Evolutionary conservation across 2,113 vertebrate genomes (phyloP), one percentile per base, ranked within the genome.

Genomic region (Alligator mississippiensis): DNA sequence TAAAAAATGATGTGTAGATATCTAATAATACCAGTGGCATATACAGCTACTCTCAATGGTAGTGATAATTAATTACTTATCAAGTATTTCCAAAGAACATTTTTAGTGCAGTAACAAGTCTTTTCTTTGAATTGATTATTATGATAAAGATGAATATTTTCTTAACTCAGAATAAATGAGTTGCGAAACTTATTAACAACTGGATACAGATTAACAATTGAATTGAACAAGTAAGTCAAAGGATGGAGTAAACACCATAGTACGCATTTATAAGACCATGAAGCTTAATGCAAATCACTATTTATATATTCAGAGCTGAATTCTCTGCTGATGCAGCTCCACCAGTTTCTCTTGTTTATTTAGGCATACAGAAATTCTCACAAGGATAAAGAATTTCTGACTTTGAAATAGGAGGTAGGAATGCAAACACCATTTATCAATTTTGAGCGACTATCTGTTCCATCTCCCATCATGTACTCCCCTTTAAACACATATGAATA

Each of bases 51-150:
- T 91, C 90, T 88, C 90, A 87, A 86, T 6, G 85, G 47, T 47
- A 82, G 61, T 62, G 55, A 62, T 93, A 93, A 94, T 91, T 89
- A 93, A 96, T 93, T 15, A 75, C 58, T 87, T 92, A 82, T 64
- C 89, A 93, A 92, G 70, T 81, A 94, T 92, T 94, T 80, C 24
- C 27, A 90, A 85, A 80, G 47, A 87, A 90, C 30, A 54, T 30
- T n/a, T 91, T 91, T 22, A 87, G 87, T 63, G 87, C 81, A 95
- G 90, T 86, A 88, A 72, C 72, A 82, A 75, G 15, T 75, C 12
- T 88, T 77, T 90, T 93, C 63, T 94, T 94, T 93, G 88, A 92
- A 93, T 89, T 96, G 92, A 92, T 96, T 93, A 87, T 89, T 94
- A 58, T 84, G 91, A 88, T 92, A 96, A 90, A 93, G 16, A 16